These are phyloP conservation scores for Echinarachnius parma DNA, from an alignment of 53 echinoderm and acorn worm genomes.

Conservation along the genomic window DNA sequence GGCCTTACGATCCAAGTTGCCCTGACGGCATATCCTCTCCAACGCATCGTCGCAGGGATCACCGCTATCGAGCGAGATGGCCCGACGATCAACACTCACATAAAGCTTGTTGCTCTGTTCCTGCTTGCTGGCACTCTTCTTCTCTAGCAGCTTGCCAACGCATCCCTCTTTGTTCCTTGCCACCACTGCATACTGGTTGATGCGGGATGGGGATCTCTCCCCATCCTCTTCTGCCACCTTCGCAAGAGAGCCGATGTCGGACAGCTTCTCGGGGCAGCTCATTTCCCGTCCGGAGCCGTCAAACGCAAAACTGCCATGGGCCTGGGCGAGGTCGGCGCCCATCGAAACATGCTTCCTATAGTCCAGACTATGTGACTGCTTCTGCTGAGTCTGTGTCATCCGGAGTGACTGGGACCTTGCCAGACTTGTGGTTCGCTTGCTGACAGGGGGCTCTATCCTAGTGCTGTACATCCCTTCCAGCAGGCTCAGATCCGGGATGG, in stretches of 20 bases:
- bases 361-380: constrained; percentile 23
- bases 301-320: too few relatives aligned
- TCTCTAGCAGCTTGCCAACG: too few relatives aligned
- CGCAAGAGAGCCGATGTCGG: background rate
- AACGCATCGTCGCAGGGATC: background rate
- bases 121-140: too few relatives aligned
- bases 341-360: too few relatives aligned
- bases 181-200: constrained; percentile 28
- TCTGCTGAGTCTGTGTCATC: background rate
- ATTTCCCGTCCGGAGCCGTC: too few relatives aligned
- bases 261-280: constrained; percentile 19
- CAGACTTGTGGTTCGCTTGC: constrained; percentile 21
- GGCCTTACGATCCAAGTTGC: constrained; percentile 14
- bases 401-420: background rate
- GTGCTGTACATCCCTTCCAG: constrained; percentile 45
- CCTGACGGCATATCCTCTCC: background rate
- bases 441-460: constrained; percentile 31
- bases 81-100: constrained; percentile 10
- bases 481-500: constrained; percentile 27
- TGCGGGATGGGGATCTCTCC: background rate
- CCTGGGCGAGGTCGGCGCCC: too few relatives aligned
- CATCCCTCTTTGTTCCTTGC: constrained; percentile 28
- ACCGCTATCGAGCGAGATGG: constrained; percentile 8
- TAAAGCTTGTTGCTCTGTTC: too few relatives aligned
- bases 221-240: constrained; percentile 19